These are phyloP conservation scores for Eupsilia transversa DNA, from an alignment of 2,888 invertebrate genomes.

Conservation along the genomic window DNA sequence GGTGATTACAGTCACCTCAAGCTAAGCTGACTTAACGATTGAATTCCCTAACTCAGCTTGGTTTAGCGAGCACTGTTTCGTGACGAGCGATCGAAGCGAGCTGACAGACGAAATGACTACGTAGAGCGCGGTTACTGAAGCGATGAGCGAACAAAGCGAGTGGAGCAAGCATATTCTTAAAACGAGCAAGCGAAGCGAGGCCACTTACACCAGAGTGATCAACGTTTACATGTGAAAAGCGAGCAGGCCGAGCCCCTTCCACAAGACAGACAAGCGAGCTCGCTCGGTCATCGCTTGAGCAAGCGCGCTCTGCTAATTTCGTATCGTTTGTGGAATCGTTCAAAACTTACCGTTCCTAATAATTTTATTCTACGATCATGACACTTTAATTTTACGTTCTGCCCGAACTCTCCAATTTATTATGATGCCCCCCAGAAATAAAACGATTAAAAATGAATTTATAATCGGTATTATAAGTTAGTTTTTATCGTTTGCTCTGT, in stretches of 20 bases:
- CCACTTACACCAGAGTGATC: not conserved
- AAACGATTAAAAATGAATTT: constrained; percentile 8
- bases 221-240: not conserved
- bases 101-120: not conserved
- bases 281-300: not conserved
- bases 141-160: not conserved
- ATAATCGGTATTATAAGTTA: not conserved
- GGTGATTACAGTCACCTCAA: not conserved
- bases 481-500: not conserved
- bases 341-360: not conserved
- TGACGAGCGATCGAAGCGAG: not conserved
- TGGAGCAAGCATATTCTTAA: not conserved
- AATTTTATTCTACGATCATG: not conserved
- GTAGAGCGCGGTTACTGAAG: not conserved
- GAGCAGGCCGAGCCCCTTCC: not conserved
- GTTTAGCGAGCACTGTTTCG: not conserved
- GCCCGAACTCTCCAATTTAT: not conserved
- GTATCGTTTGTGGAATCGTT: not conserved
- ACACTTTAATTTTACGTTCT: not conserved
- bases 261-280: not conserved
- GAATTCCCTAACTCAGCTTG: not conserved
- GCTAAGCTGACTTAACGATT: not conserved
- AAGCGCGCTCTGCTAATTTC: not conserved
- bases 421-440: not conserved
- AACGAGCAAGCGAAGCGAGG: not conserved